Percentiles rank a stretch among this genome's conserved stretches.
Conservation (phyloP, 2,888 invertebrate genomes). For the Andrena chrysosceles region DNA sequence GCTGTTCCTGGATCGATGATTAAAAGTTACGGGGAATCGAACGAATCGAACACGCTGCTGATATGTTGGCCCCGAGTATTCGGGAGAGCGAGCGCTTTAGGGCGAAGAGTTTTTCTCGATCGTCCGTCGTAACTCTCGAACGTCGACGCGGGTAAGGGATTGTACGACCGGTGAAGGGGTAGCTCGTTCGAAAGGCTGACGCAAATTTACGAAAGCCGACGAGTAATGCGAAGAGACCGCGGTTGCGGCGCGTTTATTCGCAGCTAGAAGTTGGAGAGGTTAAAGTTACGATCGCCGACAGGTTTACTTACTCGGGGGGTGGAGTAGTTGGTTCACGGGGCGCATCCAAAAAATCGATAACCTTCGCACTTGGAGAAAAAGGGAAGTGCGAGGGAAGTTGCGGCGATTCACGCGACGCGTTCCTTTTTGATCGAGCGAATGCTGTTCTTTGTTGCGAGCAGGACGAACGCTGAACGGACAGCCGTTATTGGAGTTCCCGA, state of each 20-base stretch:
- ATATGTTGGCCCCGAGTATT: too few relatives aligned
- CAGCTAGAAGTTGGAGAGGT: neutral
- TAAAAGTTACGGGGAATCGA: neutral
- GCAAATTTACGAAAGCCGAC: neutral
- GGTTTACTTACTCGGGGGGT: constrained; percentile 1
- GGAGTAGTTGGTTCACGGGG: constrained; percentile 1
- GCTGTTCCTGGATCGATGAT: neutral
- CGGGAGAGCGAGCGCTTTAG: too few relatives aligned
- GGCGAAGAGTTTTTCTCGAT: neutral
- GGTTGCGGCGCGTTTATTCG: neutral
- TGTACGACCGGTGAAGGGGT: neutral
- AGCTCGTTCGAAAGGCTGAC: neutral
- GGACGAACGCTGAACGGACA: constrained; percentile 94
- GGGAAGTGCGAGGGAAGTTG: constrained; percentile 1
- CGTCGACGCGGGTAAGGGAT: neutral
- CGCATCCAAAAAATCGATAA: constrained; percentile 34
- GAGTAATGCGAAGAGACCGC: neutral
- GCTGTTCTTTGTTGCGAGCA: constrained; percentile 80
- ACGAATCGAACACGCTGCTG: neutral
- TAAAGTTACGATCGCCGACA: constrained; percentile 17
- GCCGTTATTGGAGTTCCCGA: constrained; percentile 93
- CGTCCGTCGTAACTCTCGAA: neutral
- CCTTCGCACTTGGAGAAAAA: neutral
- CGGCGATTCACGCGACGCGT: constrained; percentile 1
- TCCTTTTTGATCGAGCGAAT: neutral